Base-by-base conservation (phyloP, 2,888 invertebrate genomes). In the Phymatocera aterrima region DNA sequence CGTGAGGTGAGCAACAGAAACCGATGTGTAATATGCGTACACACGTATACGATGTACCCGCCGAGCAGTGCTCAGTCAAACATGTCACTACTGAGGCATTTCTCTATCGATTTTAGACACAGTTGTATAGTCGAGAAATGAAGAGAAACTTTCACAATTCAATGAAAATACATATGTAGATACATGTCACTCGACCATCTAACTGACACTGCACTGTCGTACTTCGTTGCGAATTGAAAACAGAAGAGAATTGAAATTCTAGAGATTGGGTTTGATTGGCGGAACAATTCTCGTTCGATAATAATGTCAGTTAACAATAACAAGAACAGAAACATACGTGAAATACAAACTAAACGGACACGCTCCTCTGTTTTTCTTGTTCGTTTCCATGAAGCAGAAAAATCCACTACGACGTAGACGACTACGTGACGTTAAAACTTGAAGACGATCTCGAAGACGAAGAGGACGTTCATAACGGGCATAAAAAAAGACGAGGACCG, bases 371-470 rank as follows among this genome's bases (percentile, higher is more conserved):
- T 64, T 48, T 79, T 28, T 70, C 68, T 77, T 75, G 6, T 70
- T 77, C 48, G 1, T 77, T 57, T 65, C 68, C 60, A 24, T 78
- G 28, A 84, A 86, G 70, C 83, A 92, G 92, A 83, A 91, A 91
- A 85, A 90, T 91, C 81, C 89, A 90, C 77, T 91, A 91, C 85
- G 92, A 92, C 83, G 88, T 90, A 74, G 91, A 91, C 81, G 92
- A 92, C 83, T 92, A 92, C 87, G 88, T 93, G 57, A 91, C 92
- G 78, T 86, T 92, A 80, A 91, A 92, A 85, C 91, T 92, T 84
- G 92, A 92, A 65, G 91, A 91, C 78, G 91, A 91, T 78, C 85
- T 90, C 48, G 91, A 88, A 60, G 89, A 89, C 43, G 87, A 89
- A 72, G 48, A 72, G 72, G 89, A 87, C 84, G 88, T 87, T 80